Percentiles rank a stretch among this genome's conserved stretches.
phyloP scores from a whole-genome alignment of 2,113 vertebrate genomes.

The Muscicapa adusta region DNA sequence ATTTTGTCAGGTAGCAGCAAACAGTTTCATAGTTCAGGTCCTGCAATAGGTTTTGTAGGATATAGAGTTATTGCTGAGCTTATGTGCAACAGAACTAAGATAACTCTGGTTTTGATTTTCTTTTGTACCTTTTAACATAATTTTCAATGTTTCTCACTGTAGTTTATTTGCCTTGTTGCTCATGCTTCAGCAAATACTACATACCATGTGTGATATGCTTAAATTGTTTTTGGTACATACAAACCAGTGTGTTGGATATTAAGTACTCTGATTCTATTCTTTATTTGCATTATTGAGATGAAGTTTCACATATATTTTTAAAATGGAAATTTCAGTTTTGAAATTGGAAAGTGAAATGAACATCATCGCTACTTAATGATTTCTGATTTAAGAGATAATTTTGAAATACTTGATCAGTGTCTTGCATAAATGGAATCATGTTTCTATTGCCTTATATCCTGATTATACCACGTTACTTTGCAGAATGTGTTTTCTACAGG shows the following conservation, averaged over 20 bases:
- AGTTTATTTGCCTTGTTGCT: background rate
- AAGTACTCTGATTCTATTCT: background rate
- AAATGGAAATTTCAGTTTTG: background rate
- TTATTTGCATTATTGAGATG: background rate
- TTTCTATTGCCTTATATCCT: background rate
- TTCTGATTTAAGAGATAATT: background rate
- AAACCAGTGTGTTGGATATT: background rate
- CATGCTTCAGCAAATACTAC: background rate
- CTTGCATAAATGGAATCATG: background rate
- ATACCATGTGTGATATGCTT: background rate
- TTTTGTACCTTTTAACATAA: background rate
- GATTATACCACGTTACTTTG: background rate
- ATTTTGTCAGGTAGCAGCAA: background rate
- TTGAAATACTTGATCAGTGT: background rate
- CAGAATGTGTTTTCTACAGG: background rate
- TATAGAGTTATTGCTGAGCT: background rate
- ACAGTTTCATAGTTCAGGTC: background rate
- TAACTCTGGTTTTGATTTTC: background rate
- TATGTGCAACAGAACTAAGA: background rate
- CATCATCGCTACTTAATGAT: background rate
- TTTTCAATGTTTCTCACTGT: background rate
- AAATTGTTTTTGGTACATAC: background rate
- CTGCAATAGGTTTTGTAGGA: constrained; percentile 12
- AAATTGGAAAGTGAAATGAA: background rate
- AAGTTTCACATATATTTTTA: background rate